Evolutionary conservation across 2,797 vertebrate genomes (phyloP).

Genomic region (Tapera naevia): DNA sequence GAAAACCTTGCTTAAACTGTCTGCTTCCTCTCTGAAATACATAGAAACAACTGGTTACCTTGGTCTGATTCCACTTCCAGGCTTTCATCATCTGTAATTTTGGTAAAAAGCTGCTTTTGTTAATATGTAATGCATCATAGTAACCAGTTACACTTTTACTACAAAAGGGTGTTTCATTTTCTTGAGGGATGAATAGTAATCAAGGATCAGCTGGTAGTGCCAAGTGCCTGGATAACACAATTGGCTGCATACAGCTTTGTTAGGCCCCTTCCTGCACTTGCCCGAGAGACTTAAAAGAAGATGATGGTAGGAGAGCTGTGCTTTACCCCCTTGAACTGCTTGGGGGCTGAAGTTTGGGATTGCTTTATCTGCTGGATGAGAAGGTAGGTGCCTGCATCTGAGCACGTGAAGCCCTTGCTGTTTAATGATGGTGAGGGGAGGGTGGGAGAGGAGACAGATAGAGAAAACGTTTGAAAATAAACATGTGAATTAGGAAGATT

Average conservation of each 20-base stretch:
- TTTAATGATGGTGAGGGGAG: background rate
- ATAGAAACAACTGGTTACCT: conserved; percentile 24
- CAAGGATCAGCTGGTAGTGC: conserved; percentile 70
- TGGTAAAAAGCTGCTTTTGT: conserved; percentile 64
- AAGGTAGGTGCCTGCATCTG: background rate
- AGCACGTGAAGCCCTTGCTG: background rate
- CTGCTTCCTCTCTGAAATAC: background rate
- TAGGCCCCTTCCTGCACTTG: conserved; percentile 34
- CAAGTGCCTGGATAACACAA: conserved; percentile 72
- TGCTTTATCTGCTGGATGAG: background rate
- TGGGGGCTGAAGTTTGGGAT: conserved; percentile 1
- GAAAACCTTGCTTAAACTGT: conserved; percentile 8
- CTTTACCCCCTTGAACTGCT: background rate
- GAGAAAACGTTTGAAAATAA: background rate
- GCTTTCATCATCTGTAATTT: conserved; percentile 40
- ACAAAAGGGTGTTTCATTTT: conserved; percentile 70
- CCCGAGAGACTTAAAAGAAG: conserved; percentile 14
- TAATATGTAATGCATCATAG: conserved; percentile 45
- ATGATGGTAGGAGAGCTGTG: background rate
- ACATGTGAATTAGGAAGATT: background rate
- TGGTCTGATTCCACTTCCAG: conserved; percentile 24
- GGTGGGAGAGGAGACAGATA: background rate
- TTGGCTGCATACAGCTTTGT: conserved; percentile 70
- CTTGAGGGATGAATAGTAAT: conserved; percentile 67
- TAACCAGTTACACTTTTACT: conserved; percentile 63